phyloP scores from a whole-genome alignment of 2,797 vertebrate species.

The Parauchenoglanis ngamensis region DNA sequence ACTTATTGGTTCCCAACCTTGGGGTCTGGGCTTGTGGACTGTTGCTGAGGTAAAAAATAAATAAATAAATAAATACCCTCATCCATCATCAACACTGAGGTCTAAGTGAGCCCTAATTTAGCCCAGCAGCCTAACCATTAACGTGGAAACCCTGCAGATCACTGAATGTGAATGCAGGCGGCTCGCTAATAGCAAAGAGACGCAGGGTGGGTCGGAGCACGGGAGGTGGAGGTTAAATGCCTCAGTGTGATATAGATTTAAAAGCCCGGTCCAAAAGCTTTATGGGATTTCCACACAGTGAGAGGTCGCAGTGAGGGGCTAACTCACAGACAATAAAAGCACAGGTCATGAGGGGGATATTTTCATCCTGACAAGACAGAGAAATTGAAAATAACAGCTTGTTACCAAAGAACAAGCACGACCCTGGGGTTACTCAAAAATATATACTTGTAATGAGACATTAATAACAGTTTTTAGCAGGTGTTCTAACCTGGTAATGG shows the following conservation, averaged over 20 bases:
- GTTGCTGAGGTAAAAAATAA: too few species aligned
- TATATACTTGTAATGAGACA: background rate
- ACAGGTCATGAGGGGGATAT: background rate
- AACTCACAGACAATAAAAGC: background rate
- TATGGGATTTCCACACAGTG: background rate
- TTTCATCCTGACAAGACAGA: background rate
- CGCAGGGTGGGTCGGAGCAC: background rate
- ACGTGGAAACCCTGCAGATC: conserved; percentile 1
- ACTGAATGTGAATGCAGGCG: background rate
- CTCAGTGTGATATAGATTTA: conserved; percentile 5
- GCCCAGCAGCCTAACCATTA: background rate
- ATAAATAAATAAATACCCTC: too few species aligned
- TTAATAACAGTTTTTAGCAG: background rate
- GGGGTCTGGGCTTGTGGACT: background rate
- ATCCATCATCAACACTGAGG: background rate
- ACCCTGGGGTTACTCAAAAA: background rate
- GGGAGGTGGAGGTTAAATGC: background rate
- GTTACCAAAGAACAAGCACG: background rate
- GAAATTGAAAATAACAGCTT: background rate
- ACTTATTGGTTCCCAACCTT: background rate
- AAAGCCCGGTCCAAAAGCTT: conserved; percentile 12
- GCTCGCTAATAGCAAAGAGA: background rate
- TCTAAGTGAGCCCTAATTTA: background rate
- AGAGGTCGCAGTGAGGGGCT: background rate
- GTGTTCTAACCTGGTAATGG: background rate